A percentile compares a stretch with the other conserved stretches of the same genome.
phyloP scores from a whole-genome alignment of 1,140 invertebrate species.

The Micrasema minimum region DNA sequence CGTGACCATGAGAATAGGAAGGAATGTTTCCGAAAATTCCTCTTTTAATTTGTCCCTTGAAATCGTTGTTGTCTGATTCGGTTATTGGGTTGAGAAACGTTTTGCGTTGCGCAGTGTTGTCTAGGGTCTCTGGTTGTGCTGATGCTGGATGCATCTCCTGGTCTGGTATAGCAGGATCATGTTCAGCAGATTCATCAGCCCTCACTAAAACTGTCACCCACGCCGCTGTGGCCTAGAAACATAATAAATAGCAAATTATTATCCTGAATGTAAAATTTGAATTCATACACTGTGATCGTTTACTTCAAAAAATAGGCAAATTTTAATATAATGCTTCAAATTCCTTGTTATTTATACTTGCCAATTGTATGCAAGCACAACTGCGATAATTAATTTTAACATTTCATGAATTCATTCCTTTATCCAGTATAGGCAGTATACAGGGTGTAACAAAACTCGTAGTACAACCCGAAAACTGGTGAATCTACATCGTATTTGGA shows the following conservation, averaged over 20 bases:
- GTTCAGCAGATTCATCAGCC: slow-evolving; percentile 52
- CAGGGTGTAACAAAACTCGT: no score
- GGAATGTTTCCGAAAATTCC: slow-evolving; percentile 60
- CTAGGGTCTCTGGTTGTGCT: slow-evolving; percentile 30
- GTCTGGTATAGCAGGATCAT: slow-evolving; percentile 9
- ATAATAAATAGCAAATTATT: slow-evolving; percentile 6
- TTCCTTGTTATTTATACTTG: no score
- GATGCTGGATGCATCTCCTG: slow-evolving; percentile 6
- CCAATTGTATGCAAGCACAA: no score
- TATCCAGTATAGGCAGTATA: no score
- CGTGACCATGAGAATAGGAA: slow-evolving; percentile 63
- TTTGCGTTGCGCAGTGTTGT: slow-evolving; percentile 58
- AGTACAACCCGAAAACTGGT: no score
- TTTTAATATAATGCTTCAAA: no score
- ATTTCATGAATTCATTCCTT: no score
- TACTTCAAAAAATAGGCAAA: no score
- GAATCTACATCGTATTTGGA: no score
- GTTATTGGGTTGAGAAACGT: slow-evolving; percentile 56
- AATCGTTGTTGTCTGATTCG: slow-evolving; percentile 48
- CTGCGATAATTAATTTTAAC: no score
- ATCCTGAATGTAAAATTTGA: no score
- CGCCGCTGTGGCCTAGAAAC: slow-evolving; percentile 61
- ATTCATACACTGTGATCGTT: no score
- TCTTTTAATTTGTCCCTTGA: slow-evolving; percentile 59
- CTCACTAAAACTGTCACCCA: slow-evolving; percentile 55